Evolutionary conservation across 2,888 invertebrate species (phyloP).

Genomic region (Zygogramma bicolorata): DNA sequence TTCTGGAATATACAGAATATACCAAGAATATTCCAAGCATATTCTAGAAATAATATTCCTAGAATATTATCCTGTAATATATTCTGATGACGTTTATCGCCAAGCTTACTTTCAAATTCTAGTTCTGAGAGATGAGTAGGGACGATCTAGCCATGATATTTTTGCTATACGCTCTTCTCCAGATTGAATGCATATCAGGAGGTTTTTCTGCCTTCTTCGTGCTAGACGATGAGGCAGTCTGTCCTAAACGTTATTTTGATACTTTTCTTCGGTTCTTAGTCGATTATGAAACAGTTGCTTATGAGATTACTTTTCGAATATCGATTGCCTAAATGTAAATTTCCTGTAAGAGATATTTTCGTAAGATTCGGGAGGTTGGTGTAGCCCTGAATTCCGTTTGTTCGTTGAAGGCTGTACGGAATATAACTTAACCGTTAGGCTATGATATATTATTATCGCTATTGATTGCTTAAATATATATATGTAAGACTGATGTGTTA

Average conservation of each 20-base stretch:
- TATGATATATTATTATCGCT: conserved; percentile 46
- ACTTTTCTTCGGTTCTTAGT: conserved; percentile 1
- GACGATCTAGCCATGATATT: conserved; percentile 51
- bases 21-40: too few relatives aligned
- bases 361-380: conserved; percentile 33
- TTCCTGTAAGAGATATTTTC: conserved; percentile 32
- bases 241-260: conserved; percentile 15
- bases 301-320: conserved; percentile 47
- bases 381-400: conserved; percentile 28
- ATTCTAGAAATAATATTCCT: too few relatives aligned
- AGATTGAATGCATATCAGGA: conserved; percentile 55
- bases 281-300: conserved; percentile 42
- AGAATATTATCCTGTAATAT: too few relatives aligned
- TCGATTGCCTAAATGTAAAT: conserved; percentile 48
- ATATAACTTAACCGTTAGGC: conserved; percentile 25
- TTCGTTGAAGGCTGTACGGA: conserved; percentile 23
- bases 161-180: conserved; percentile 56
- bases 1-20: too few relatives aligned
- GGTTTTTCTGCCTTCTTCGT: too few relatives aligned
- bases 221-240: too few relatives aligned
- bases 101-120: conserved; percentile 58
- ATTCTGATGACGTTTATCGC: conserved; percentile 64
- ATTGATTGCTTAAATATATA: conserved; percentile 54
- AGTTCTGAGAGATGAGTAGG: conserved; percentile 43
- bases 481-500: conserved; percentile 65